Evolutionary conservation across 2,888 invertebrate genomes (phyloP), one percentile per base, ranked within the genome.

Genomic region (Torymus aiolomorphi): DNA sequence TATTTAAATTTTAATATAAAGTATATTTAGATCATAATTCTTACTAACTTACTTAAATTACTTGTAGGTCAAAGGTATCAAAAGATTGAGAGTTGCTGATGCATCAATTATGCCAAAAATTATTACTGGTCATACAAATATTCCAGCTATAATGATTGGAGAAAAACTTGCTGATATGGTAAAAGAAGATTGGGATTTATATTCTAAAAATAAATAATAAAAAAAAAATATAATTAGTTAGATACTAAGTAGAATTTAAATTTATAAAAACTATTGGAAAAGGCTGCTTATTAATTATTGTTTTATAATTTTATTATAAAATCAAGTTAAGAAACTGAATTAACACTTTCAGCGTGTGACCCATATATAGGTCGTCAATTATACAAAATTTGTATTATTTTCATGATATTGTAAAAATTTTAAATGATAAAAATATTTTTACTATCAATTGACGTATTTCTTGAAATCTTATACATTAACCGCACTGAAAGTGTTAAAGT

Each of bases 131-230:
- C 94, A 94, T 87, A 93, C 94, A 0, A 93, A 93, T 84, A 93
- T 93, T 2, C 93, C 94, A 10, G 92, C 93, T 0, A 92, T 94
- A 54, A 94, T 95, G 94, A 93, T 94, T 66, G 95, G 92, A 0
- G 95, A 95, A 89, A 94, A 94, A 86, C 93, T 92, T 2, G 92
- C 94, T 0, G 94, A 94, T 86, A 91, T 94, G 89, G 92, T 94
- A 31, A 94, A 93, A 85, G 86, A 88, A 72, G 90, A 91, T 76
- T 93, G 93, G 93, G 84, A 84, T 18, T 84, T 80, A 42, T 8
- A 63, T 18, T 3, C n/a, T 54, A 73, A 73, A 63, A 13, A 12
- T 16, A 20, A 14, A 24, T 24, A 20, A 24, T 11, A 18, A 14
- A 16, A 16, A 16, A 0, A 56, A 56, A 56, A 57, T 57, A 16